Evolutionary conservation across 2,888 invertebrate genomes (phyloP).

Genomic region (Stenichneumon culpator): DNA sequence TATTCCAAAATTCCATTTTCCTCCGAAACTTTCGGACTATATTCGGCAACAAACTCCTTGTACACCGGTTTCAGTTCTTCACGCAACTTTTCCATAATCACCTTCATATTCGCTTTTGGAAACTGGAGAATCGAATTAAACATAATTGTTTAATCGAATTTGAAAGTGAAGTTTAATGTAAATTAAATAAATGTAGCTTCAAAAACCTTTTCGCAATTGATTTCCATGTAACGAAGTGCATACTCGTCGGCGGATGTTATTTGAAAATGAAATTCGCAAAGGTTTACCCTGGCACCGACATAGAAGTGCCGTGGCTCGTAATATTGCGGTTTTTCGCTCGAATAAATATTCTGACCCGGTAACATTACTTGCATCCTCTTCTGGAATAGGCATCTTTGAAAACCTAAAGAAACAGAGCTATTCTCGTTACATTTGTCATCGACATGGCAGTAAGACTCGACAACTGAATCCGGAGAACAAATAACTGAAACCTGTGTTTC

Average conservation of each 20-base stretch:
- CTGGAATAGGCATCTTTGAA: slow-evolving; percentile 86
- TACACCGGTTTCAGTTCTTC: slow-evolving; percentile 90
- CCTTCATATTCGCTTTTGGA: slow-evolving; percentile 90
- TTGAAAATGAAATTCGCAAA: slow-evolving; percentile 92
- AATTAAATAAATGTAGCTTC: not conserved
- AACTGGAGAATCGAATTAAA: slow-evolving; percentile 86
- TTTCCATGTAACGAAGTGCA: slow-evolving; percentile 94
- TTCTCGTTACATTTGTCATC: slow-evolving; percentile 8
- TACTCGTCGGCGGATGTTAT: slow-evolving; percentile 94
- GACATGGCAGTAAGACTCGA: not conserved
- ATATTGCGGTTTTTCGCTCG: slow-evolving; percentile 90
- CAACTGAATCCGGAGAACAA: not conserved
- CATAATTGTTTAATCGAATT: slow-evolving; percentile 13
- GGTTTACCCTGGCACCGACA: slow-evolving; percentile 92
- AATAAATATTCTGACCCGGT: slow-evolving; percentile 90
- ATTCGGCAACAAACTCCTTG: slow-evolving; percentile 91
- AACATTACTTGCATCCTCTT: slow-evolving; percentile 90
- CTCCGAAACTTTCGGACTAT: slow-evolving; percentile 85
- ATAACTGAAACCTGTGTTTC: slow-evolving; percentile 88
- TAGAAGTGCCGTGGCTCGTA: slow-evolving; percentile 94
- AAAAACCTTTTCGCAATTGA: slow-evolving; percentile 89
- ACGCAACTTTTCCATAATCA: slow-evolving; percentile 91
- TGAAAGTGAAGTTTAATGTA: not conserved
- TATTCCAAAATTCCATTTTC: slow-evolving; percentile 81
- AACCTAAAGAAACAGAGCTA: slow-evolving; percentile 83